A percentile compares a stretch with the other conserved stretches of the same genome.
Conservation (phyloP, 2,888 invertebrate species). For the Lathronympha strigana region DNA sequence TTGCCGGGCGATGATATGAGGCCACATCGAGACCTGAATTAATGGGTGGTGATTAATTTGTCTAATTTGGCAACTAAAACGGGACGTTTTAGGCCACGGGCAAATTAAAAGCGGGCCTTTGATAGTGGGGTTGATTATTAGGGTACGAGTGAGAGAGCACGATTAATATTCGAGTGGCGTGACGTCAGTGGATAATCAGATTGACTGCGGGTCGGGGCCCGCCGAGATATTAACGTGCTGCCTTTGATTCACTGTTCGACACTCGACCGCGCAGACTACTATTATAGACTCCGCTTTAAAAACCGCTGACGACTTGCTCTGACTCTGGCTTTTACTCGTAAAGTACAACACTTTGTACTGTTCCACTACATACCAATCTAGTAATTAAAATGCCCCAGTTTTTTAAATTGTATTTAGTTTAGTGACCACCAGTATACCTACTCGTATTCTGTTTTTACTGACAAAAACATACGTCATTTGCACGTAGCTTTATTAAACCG, state of each 20-base stretch:
- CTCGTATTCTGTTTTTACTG: no score
- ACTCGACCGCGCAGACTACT: conserved; percentile 8
- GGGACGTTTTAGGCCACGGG: conserved; percentile 54
- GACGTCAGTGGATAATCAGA: conserved; percentile 67
- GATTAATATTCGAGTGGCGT: conserved; percentile 68
- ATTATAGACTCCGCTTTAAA: background rate
- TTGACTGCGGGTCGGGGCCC: conserved; percentile 61
- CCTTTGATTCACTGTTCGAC: conserved; percentile 49
- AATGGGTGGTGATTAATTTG: conserved; percentile 56
- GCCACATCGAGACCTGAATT: conserved; percentile 59
- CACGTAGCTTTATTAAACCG: no score
- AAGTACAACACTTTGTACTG: no score
- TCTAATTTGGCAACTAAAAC: conserved; percentile 63
- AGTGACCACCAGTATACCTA: no score
- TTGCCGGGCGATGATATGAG: conserved; percentile 59
- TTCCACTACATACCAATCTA: no score
- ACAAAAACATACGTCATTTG: no score
- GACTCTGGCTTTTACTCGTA: no score
- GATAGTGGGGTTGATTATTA: conserved; percentile 62
- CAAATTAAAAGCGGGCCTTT: conserved; percentile 52
- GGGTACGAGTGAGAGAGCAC: conserved; percentile 56
- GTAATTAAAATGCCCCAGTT: no score
- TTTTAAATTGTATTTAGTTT: no score
- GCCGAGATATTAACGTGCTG: conserved; percentile 56
- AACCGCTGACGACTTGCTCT: background rate